phyloP scores from a whole-genome alignment of 2,113 vertebrate species.

The Pterocles gutturalis region DNA sequence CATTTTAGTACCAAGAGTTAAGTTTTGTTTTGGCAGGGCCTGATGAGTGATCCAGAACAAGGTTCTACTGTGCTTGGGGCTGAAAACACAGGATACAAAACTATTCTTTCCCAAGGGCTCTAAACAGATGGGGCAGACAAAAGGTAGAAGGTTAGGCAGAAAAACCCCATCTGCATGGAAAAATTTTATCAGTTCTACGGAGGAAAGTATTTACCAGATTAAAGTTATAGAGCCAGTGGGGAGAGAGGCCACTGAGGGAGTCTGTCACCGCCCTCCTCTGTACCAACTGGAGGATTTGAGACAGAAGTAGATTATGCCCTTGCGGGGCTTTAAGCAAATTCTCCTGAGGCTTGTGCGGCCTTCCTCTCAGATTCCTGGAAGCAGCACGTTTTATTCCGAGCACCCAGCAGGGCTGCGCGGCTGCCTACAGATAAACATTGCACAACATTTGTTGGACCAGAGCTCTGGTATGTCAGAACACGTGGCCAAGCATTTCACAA shows the following conservation, averaged over 20 bases:
- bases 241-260: not conserved
- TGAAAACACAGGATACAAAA: not conserved
- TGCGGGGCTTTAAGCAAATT: not conserved
- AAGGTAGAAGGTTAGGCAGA: not conserved
- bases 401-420: not conserved
- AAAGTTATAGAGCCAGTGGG: not conserved
- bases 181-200: not conserved
- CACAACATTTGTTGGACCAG: not conserved
- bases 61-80: too few relatives aligned
- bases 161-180: not conserved
- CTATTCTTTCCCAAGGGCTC: not conserved
- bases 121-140: not conserved
- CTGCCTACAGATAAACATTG: not conserved
- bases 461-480: rapidly evolving
- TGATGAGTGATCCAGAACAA: not conserved
- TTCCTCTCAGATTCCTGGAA: not conserved
- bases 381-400: not conserved
- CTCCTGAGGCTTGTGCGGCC: not conserved
- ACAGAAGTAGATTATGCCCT: not conserved
- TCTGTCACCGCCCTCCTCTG: not conserved
- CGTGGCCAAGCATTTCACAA: not conserved
- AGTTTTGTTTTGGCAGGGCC: not conserved
- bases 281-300: not conserved
- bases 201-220: rapidly evolving
- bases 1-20: not conserved